Percentiles rank a stretch among this genome's conserved stretches.
phyloP scores from a whole-genome alignment of 2,888 invertebrate species.

The Sminthurides aquaticus region DNA sequence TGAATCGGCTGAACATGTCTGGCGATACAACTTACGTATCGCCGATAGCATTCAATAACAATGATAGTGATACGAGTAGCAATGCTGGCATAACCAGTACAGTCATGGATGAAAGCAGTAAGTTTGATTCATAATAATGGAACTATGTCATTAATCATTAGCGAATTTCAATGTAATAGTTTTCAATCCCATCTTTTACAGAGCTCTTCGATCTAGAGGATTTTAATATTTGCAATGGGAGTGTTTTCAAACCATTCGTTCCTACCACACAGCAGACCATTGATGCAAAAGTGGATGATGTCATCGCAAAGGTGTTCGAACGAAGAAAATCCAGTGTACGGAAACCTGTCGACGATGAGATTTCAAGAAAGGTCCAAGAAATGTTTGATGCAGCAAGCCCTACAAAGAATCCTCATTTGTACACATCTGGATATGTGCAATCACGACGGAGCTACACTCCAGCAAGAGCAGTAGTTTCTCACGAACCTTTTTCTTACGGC shows the following conservation, averaged over 20 bases:
- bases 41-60: too few relatives aligned
- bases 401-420: slow-evolving; percentile 17
- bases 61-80: too few relatives aligned
- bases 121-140: too few relatives aligned
- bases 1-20: too few relatives aligned
- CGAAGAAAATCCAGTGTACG: neutral
- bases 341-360: slow-evolving; percentile 6
- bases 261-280: slow-evolving; percentile 5
- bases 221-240: neutral
- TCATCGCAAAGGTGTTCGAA: slow-evolving; percentile 8
- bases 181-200: neutral
- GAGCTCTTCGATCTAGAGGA: slow-evolving; percentile 15
- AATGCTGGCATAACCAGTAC: too few relatives aligned
- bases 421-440: neutral
- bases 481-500: slow-evolving; percentile 10
- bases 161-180: too few relatives aligned
- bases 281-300: neutral
- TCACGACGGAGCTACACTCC: slow-evolving; percentile 6
- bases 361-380: slow-evolving; percentile 19
- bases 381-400: slow-evolving; percentile 24
- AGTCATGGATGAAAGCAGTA: too few relatives aligned
- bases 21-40: too few relatives aligned
- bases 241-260: too few relatives aligned
- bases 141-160: too few relatives aligned
- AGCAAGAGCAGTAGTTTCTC: neutral